Base-by-base conservation (phyloP, 2,888 invertebrate genomes). In the Lysandra coridon region DNA sequence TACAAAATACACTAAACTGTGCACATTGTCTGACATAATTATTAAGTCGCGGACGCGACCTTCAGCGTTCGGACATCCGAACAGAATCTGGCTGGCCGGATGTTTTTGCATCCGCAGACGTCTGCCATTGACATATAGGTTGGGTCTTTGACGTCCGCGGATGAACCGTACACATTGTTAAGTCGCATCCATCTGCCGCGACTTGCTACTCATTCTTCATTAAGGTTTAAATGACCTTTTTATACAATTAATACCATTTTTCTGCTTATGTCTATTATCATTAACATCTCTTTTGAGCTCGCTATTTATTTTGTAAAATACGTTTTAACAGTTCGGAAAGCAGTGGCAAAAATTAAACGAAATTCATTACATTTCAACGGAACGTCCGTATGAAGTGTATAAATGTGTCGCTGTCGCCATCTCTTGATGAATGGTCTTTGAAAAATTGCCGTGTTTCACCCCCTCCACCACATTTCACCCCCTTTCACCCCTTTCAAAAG, bases 381-480 rank as follows among this genome's bases (percentile, higher is more conserved):
- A 79, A 79, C 74, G 78, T 75, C 73, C 74, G 62, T 79, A 76
- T 83, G 83, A 85, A 87, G 85, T 87, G 80, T 85, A 86, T 84
- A 85, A 86, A 88, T 87, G 84, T 85, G 83, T 85, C 83, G 80
- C 83, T 83, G 85, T 86, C 86, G 82, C 78, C 80, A 81, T 78
- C 83, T 37, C 69, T 79, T 85, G 85, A 87, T 84, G 85, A 87
- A 89, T 87, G 84, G 83, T 84, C 83, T 84, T 84, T 85, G 84
- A 83, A 84, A 85, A 86, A 86, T 85, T 85, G 83, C 80, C 82
- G 53, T 75, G 14, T 76, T 76, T 53, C 57, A 57, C 57, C 53
- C 74, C 76, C 3, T n/a, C 33, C 69, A 4, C 69, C 69, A 69
- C 33, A 30, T 33, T 69, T 69, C 69, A 69, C 30, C 33, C 64